A percentile compares a stretch with the other conserved stretches of the same genome.
phyloP scores from a whole-genome alignment of 2,888 invertebrate species.

The Antitype chi region DNA sequence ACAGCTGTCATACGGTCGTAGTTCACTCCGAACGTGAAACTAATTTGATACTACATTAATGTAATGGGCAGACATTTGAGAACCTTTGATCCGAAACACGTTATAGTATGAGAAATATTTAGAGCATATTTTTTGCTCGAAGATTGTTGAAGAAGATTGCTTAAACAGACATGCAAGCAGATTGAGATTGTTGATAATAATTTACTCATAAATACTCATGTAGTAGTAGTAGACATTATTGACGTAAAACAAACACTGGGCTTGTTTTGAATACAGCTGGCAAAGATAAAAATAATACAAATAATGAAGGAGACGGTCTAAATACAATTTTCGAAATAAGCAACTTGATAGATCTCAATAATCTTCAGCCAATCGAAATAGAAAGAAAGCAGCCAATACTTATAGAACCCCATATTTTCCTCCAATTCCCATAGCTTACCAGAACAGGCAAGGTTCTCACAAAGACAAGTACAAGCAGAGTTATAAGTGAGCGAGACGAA shows the following conservation, averaged over 20 bases:
- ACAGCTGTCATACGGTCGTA: constrained; percentile 41
- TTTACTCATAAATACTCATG: neutral
- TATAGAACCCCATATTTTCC: constrained; percentile 49
- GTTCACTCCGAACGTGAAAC: constrained; percentile 41
- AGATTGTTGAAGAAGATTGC: constrained; percentile 34
- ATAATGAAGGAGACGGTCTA: neutral
- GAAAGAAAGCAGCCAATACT: constrained; percentile 40
- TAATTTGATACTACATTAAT: constrained; percentile 59
- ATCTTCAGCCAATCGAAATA: constrained; percentile 22
- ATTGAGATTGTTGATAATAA: constrained; percentile 25
- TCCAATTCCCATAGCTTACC: constrained; percentile 61
- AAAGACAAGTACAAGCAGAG: constrained; percentile 67
- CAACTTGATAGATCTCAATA: neutral
- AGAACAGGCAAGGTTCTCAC: constrained; percentile 70
- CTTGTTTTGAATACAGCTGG: neutral
- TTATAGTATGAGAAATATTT: constrained; percentile 43
- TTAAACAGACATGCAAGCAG: constrained; percentile 16
- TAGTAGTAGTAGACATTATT: neutral
- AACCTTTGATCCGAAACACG: constrained; percentile 41
- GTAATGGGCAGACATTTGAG: constrained; percentile 48
- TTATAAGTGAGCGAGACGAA: constrained; percentile 86
- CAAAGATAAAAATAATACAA: neutral
- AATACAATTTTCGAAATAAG: neutral
- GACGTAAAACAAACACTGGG: neutral
- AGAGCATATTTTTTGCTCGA: constrained; percentile 42